Conservation (phyloP, 2,797 vertebrate species). For the Coendou prehensilis region DNA sequence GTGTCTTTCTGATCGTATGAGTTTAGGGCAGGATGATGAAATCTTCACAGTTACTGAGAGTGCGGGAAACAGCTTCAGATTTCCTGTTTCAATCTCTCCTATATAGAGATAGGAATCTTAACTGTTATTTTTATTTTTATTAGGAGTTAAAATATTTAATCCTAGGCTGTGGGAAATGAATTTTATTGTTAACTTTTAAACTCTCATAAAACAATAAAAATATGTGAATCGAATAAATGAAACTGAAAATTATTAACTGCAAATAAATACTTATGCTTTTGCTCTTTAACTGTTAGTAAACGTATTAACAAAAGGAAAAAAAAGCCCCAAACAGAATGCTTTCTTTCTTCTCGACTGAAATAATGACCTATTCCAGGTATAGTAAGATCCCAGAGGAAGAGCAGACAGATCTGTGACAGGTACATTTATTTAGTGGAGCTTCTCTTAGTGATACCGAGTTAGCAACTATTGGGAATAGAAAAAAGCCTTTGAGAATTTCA, state of each 20-base stretch:
- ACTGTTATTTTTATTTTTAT: conserved; percentile 50
- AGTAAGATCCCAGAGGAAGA: conserved; percentile 25
- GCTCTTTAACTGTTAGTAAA: conserved; percentile 55
- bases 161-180: not conserved
- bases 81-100: conserved; percentile 44
- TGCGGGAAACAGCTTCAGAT: not conserved
- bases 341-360: conserved; percentile 10
- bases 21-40: conserved; percentile 6
- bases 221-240: conserved; percentile 46
- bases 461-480: not conserved
- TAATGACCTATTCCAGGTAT: conserved; percentile 68
- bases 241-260: conserved; percentile 40
- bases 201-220: conserved; percentile 18
- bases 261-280: conserved; percentile 60
- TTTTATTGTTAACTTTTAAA: conserved; percentile 56
- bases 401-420: conserved; percentile 15
- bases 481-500: conserved; percentile 48
- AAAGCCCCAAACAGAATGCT: not conserved
- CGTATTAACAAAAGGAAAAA: not conserved
- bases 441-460: conserved; percentile 46
- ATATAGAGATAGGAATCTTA: conserved; percentile 32
- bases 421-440: conserved; percentile 31
- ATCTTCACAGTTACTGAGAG: not conserved
- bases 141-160: conserved; percentile 21
- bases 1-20: conserved; percentile 13